Evolutionary conservation across 2,113 vertebrate genomes (phyloP).

Genomic region (Thryonomys swinderianus): DNA sequence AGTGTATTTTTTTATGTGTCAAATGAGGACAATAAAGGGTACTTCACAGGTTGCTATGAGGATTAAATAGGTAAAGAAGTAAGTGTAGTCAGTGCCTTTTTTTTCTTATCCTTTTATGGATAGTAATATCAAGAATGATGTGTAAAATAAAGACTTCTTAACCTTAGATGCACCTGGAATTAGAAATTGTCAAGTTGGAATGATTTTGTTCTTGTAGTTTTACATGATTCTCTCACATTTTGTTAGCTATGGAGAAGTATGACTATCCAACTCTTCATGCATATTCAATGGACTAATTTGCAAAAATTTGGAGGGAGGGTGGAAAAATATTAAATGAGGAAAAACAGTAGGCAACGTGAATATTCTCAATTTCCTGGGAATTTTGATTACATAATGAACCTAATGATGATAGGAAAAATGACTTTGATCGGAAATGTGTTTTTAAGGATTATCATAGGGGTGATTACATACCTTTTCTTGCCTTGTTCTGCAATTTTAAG

Average conservation of each 20-base stretch:
- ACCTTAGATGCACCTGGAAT: slow-evolving; percentile 60
- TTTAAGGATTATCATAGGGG: fast-evolving
- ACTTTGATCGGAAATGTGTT: background rate
- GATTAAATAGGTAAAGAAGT: background rate
- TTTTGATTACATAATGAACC: slow-evolving; percentile 73
- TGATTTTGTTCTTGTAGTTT: slow-evolving; percentile 61
- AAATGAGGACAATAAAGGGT: background rate
- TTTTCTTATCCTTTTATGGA: background rate
- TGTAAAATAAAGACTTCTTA: slow-evolving; percentile 76
- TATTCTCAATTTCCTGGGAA: slow-evolving; percentile 73
- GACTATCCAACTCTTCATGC: slow-evolving; percentile 67
- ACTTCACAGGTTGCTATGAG: background rate
- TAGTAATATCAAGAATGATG: slow-evolving; percentile 57
- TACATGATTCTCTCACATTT: slow-evolving; percentile 66
- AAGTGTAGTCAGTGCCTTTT: background rate
- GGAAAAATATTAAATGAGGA: slow-evolving; percentile 73
- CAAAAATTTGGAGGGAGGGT: slow-evolving; percentile 37
- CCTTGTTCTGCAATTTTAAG: background rate
- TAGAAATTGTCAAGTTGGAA: slow-evolving; percentile 54
- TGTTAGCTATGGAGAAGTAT: slow-evolving; percentile 69
- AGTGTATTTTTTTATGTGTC: background rate
- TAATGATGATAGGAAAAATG: slow-evolving; percentile 65
- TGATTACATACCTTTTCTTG: background rate
- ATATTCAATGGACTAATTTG: background rate
- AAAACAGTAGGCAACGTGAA: slow-evolving; percentile 40